Base-by-base conservation (phyloP, 2,797 vertebrate species). In the Rhynchotus rufescens region DNA sequence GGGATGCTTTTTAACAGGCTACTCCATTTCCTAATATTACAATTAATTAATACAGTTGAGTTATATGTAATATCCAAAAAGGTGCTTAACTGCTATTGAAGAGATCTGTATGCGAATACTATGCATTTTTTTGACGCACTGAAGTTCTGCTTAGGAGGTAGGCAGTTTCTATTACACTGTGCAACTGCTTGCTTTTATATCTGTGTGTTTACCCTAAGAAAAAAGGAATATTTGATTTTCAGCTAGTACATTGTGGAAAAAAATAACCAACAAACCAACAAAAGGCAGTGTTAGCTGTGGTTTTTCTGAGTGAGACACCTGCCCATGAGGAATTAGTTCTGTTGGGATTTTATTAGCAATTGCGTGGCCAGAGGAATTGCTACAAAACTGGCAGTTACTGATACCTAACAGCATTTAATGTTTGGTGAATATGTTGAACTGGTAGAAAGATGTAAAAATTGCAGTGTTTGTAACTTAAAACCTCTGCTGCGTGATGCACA, bases 61-160 rank as follows among this genome's bases (percentile, higher is more conserved):
- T 91, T 91, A 79, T 47, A 56, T 78, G 69, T 64, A 67, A 78
- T 81, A 75, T 80, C 52, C 86, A 40, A 89, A 92, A 95, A 95
- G 66, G 64, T 85, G 42, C n/a, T 86, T 94, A 75, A 89, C 93
- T 94, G 82, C 40, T 34, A 71, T 81, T 84, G 83, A 86, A 85
- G 84, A 94, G 72, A 34, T 85, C 94, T 75, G 84, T 92, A 89
- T 91, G 78, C 76, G 93, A 93, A 90, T 88, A 6, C 11, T 54
- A 30, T 54, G 15, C 8, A 32, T 80, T 49, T 74, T 88, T 80
- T 61, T 94, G 57, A 92, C 91, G 40, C 36, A 38, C 26, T 92
- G 56, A 83, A 67, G 51, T 85, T 94, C 84, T 94, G 80, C 87
- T 93, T 82, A 92, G 82, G 80, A 89, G 75, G 66, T 94, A 91